Conservation (phyloP, 2,888 invertebrate species). For the Plagodis dolabraria region DNA sequence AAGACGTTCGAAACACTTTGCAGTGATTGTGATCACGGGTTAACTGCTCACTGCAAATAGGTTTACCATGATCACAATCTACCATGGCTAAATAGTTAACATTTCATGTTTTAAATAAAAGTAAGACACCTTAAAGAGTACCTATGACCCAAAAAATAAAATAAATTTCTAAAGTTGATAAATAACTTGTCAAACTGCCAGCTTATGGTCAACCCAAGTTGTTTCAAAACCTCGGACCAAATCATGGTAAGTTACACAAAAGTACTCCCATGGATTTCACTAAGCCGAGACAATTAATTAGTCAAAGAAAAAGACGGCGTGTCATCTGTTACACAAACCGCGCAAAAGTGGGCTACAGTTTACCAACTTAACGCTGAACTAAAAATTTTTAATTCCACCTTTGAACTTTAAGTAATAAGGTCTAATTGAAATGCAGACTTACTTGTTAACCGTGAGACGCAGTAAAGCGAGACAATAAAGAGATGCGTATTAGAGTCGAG, state of each 20-base stretch:
- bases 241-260: slow-evolving; percentile 28
- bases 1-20: no score
- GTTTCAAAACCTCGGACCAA: slow-evolving; percentile 18
- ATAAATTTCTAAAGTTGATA: no score
- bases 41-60: no score
- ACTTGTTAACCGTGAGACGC: slow-evolving; percentile 53
- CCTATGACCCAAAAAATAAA: no score
- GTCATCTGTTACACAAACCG: slow-evolving; percentile 56
- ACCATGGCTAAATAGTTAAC: no score
- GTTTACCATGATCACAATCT: no score
- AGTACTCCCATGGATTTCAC: slow-evolving; percentile 61
- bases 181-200: no score
- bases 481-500: slow-evolving; percentile 45
- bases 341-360: slow-evolving; percentile 60
- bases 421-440: slow-evolving; percentile 7
- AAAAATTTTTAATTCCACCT: slow-evolving; percentile 19
- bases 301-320: slow-evolving; percentile 56
- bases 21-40: no score
- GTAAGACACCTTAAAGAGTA: no score
- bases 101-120: no score
- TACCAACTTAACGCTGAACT: slow-evolving; percentile 32
- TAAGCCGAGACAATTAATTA: slow-evolving; percentile 70
- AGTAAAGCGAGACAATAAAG: slow-evolving; percentile 52
- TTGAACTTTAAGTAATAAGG: slow-evolving; percentile 9
- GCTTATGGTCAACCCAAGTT: no score